Percentiles rank a stretch among this genome's conserved stretches.
These are phyloP conservation scores for Coreius guichenoti DNA, from an alignment of 2,797 vertebrate genomes.

Conservation along the genomic window DNA sequence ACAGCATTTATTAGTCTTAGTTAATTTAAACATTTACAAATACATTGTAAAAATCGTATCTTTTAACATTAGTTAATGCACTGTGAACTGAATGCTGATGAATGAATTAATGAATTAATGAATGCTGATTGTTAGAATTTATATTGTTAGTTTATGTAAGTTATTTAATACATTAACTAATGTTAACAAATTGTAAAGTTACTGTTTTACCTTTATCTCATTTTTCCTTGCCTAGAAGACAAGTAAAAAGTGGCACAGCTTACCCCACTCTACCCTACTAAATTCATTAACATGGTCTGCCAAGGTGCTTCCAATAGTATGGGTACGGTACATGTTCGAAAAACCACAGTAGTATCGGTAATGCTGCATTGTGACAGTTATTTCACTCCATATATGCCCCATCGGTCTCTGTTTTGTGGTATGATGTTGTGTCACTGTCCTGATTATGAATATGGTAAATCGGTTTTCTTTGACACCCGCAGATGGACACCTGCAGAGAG, in stretches of 20 bases:
- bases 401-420: not conserved
- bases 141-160: not conserved
- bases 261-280: not conserved
- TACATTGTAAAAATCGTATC: not conserved
- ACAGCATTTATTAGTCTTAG: not conserved
- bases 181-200: not conserved
- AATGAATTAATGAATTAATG: too few relatives aligned
- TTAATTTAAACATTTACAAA: not conserved
- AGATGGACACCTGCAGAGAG: slow-evolving; percentile 49
- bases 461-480: slow-evolving; percentile 14
- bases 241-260: not conserved
- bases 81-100: too few relatives aligned
- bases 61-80: not conserved
- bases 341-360: not conserved
- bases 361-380: not conserved
- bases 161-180: not conserved
- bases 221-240: not conserved
- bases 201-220: not conserved
- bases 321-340: not conserved
- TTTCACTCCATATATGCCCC: not conserved
- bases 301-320: not conserved
- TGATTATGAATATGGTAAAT: slow-evolving; percentile 11
- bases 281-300: not conserved
- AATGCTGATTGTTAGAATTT: not conserved
- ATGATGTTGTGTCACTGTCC: not conserved